Evolutionary conservation across 1,140 invertebrate species (phyloP), one percentile per base, ranked within the genome.

Genomic region (Drosophila bipectinata): DNA sequence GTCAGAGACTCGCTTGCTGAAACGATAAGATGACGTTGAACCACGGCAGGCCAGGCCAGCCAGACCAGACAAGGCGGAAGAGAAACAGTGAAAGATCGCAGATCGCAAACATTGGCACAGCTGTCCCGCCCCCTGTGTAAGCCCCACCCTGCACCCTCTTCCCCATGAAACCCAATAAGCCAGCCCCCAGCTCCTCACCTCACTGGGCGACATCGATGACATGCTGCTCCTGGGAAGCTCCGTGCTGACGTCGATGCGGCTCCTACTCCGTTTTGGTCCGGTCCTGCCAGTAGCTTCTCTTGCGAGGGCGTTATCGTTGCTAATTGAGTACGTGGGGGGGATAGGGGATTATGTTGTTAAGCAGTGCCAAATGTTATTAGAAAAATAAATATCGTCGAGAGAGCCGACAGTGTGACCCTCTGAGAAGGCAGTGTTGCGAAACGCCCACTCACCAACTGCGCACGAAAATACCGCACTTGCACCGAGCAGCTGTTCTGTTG

Each of bases 121-220:
- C 62, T 84, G 82, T 51, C 37, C n/a, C 44, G 15, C 15, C 18
- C 15, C 44, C 18, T 10, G 8, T 15, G 5, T 2, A 44, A 44
- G 5, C 44, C 7, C 15, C 18, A 34, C 44, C 30, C 45, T 12
- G 7, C 7, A 3, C 15, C 41, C 41, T 30, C 1, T n/a, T 24
- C 21, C 39, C 15, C 32, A 24, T 4, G 14, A 15, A 44, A 44
- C n/a, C 41, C 41, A 44, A 44, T 44, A 44, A 44, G 41, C 41
- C 41, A 15, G 14, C 4, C 14, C 39, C 12, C 39, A 14, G 14
- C 39, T 14, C 73, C 83, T 88, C 52, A 88, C 83, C 83, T 88
- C 83, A 55, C 83, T 88, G 37, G 83, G 83, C 60, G 83, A 88
- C 83, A 82, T 88, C 48, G 84, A 76, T 44, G 83, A 74, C 81